Evolutionary conservation across 37 sponge, comb jelly and placozoan genomes (phyloP).

Genomic region (Haliclona indistincta): DNA sequence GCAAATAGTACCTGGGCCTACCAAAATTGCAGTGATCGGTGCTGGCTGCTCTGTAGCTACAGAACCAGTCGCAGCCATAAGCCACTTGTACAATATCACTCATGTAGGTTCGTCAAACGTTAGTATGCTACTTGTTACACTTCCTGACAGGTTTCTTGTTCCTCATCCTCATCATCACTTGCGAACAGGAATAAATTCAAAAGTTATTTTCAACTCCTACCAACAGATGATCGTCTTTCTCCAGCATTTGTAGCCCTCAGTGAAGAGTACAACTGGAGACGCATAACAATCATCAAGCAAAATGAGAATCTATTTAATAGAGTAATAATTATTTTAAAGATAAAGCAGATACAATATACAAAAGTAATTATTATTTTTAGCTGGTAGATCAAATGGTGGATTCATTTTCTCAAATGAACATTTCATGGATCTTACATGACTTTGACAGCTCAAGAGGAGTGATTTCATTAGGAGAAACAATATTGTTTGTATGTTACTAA

Average conservation of each 20-base stretch:
- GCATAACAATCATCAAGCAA: conserved; percentile 35
- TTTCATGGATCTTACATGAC: neutral
- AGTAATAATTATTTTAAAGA: too few species aligned
- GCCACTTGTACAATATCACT: conserved; percentile 29
- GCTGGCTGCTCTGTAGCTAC: conserved; percentile 40
- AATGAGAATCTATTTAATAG: conserved; percentile 55
- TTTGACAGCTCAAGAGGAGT: neutral
- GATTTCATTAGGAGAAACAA: neutral
- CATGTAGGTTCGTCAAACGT: too few species aligned
- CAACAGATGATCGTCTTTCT: conserved; percentile 30
- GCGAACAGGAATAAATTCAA: conserved; percentile 19
- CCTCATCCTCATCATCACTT: conserved; percentile 33
- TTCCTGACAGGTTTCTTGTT: conserved; percentile 43
- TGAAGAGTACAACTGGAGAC: conserved; percentile 30
- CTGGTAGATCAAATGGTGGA: neutral
- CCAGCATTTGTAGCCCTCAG: conserved; percentile 20
- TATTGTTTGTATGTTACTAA: too few species aligned
- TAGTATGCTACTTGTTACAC: too few species aligned
- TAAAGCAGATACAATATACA: too few species aligned
- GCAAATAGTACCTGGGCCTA: conserved; percentile 8
- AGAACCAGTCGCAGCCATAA: conserved; percentile 28
- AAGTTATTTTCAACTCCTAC: conserved; percentile 47
- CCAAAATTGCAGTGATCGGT: conserved; percentile 26
- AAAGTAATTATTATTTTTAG: too few species aligned
- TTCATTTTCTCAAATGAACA: neutral